Conservation (phyloP, 2,888 invertebrate species). For the Eupelmus urozonus region DNA sequence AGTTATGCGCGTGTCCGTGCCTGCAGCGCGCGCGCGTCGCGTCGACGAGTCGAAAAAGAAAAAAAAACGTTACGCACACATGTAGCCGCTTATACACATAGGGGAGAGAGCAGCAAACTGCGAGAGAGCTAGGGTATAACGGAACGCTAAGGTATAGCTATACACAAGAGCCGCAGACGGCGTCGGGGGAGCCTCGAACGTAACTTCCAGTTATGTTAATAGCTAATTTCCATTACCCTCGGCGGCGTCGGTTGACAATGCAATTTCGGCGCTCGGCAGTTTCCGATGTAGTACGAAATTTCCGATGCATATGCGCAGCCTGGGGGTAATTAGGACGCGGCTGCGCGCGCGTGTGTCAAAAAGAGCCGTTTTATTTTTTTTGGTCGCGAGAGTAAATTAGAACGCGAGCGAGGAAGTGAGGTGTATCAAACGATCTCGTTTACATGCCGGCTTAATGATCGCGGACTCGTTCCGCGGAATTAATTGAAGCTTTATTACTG, state of each 20-base stretch:
- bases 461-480: background rate
- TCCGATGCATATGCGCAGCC: background rate
- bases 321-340: background rate
- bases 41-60: background rate
- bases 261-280: conserved; percentile 10
- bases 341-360: background rate
- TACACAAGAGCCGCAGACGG: conserved; percentile 9
- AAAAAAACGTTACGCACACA: conserved; percentile 37
- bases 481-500: conserved; percentile 13
- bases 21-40: conserved; percentile 11
- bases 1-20: too few relatives aligned
- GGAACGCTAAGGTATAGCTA: conserved; percentile 14
- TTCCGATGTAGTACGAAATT: background rate
- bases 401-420: conserved; percentile 25
- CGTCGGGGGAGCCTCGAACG: conserved; percentile 20
- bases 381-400: background rate
- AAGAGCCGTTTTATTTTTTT: background rate
- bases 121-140: conserved; percentile 39
- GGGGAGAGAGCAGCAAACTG: background rate
- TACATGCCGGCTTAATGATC: conserved; percentile 20
- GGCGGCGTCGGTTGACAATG: conserved; percentile 45
- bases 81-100: background rate
- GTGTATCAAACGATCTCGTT: conserved; percentile 21
- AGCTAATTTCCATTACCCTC: conserved; percentile 54
- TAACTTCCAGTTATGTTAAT: conserved; percentile 59